Evolutionary conservation across 2,888 invertebrate species (phyloP).

Genomic region (Spisula subtruncata): DNA sequence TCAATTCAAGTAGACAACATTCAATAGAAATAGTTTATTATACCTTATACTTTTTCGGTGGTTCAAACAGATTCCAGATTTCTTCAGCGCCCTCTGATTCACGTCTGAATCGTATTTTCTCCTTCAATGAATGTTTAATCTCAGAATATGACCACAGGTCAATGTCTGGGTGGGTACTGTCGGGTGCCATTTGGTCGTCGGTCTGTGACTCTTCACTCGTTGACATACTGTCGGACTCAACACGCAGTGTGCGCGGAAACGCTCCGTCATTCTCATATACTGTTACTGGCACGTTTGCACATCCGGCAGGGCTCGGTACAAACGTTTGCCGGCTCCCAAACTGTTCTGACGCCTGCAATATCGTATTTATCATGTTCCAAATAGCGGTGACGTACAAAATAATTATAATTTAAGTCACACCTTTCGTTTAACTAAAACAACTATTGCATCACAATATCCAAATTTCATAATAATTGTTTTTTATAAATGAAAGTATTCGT

Average conservation of each 20-base stretch:
- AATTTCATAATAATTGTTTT: background rate
- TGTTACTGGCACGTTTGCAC: background rate
- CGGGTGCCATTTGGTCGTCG: background rate
- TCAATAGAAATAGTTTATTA: background rate
- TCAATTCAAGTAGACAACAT: background rate
- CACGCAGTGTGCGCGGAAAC: background rate
- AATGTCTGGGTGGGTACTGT: background rate
- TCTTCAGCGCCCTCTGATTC: slow-evolving; percentile 47
- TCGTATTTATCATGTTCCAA: slow-evolving; percentile 33
- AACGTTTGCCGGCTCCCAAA: background rate
- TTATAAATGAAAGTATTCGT: background rate
- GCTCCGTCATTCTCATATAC: background rate
- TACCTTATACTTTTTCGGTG: slow-evolving; percentile 40
- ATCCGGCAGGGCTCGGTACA: background rate
- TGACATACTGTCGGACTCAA: background rate
- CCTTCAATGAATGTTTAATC: slow-evolving; percentile 35
- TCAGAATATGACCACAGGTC: background rate
- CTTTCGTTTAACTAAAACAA: background rate
- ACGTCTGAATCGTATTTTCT: slow-evolving; percentile 40
- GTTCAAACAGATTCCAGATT: slow-evolving; percentile 41
- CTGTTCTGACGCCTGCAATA: slow-evolving; percentile 20
- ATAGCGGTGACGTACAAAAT: background rate
- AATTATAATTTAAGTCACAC: background rate
- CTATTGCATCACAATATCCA: background rate
- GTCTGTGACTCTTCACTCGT: slow-evolving; percentile 3